Evolutionary conservation across 2,113 vertebrate genomes (phyloP).

Genomic region (Megaceryle torquata): DNA sequence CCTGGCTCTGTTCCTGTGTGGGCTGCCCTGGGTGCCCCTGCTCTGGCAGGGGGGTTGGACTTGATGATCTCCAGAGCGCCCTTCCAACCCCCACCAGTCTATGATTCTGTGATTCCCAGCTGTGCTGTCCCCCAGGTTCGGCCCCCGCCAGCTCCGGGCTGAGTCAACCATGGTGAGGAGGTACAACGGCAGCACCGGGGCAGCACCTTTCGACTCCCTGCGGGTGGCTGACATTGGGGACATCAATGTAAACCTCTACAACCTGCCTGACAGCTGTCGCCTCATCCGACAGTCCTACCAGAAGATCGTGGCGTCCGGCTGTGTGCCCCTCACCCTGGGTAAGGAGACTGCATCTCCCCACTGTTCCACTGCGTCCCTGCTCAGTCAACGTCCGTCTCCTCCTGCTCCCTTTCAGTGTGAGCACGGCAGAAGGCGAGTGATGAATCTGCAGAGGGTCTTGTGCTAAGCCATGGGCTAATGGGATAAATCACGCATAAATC

Average conservation of each 20-base stretch:
- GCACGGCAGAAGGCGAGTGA: accelerated
- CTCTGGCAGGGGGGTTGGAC: too few species aligned
- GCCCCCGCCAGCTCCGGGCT: conserved; percentile 85
- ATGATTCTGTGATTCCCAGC: not conserved
- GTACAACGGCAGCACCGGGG: conserved; percentile 78
- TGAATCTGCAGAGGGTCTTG: accelerated
- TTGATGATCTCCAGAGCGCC: too few species aligned
- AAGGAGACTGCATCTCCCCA: not conserved
- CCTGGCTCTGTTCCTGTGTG: too few species aligned
- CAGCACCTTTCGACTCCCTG: conserved; percentile 85
- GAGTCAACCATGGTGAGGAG: conserved; percentile 83
- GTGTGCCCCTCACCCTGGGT: conserved; percentile 90
- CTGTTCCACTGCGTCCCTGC: accelerated
- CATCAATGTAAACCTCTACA: conserved; percentile 85
- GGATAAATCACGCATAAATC: too few species aligned
- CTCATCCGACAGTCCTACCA: conserved; percentile 80
- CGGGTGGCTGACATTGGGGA: conserved; percentile 89
- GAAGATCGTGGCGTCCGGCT: conserved; percentile 74
- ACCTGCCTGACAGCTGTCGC: conserved; percentile 87
- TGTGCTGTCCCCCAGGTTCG: conserved; percentile 73
- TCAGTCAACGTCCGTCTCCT: not conserved
- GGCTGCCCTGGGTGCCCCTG: too few species aligned
- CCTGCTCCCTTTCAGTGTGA: accelerated
- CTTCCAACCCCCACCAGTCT: too few species aligned
- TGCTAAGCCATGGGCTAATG: not conserved